Evolutionary conservation across 2,113 vertebrate species (phyloP), one percentile per base, ranked within the genome.

Genomic region (Gallinago undulata): DNA sequence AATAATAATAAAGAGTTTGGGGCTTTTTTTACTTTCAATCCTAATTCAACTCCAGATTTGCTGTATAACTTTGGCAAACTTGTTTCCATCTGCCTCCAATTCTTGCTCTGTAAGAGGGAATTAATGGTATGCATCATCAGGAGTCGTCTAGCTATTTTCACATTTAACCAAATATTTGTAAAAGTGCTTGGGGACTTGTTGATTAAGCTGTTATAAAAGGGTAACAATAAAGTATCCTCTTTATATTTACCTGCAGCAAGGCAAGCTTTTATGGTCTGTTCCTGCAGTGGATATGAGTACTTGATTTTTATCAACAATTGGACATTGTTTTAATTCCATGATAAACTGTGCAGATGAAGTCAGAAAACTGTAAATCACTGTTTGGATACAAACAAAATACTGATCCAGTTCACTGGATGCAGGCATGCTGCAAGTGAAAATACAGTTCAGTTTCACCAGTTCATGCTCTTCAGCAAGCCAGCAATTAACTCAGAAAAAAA

Each of bases 261-360:
- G 48, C 14, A n/a, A 94, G 76, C 11, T 68, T 90, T 87, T 82
- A 57, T 89, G 64, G 57, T 19, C 64, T 75, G 56, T 66, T 84
- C 77, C 89, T 66, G 31, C 57, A 66, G 19, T 31, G 37, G n/a
- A 45, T 73, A 82, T 51, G 95, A 82, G 85, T 43, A 55, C 57
- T 82, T 66, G 68, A 92, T 96, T 95, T 89, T 93, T 95, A 95
- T 96, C 89, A 89, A 92, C 86, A 83, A 57, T 84, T 81, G 51
- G 50, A 25, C 94, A 73, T 89, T 92, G 92, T 94, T 96, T 91
- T 92, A 93, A 91, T 94, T 92, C 86, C 5, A 0, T 39, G 86
- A 91, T 89, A 96, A 95, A 87, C 9, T 18, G 30, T 19, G 35
- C 66, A 84, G 68, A 51, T 84, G 76, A 68, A 94, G 83, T 77